Evolutionary conservation across 2,113 vertebrate species (phyloP), one percentile per base, ranked within the genome.

Genomic region (Machaerirhynchus nigripectus): DNA sequence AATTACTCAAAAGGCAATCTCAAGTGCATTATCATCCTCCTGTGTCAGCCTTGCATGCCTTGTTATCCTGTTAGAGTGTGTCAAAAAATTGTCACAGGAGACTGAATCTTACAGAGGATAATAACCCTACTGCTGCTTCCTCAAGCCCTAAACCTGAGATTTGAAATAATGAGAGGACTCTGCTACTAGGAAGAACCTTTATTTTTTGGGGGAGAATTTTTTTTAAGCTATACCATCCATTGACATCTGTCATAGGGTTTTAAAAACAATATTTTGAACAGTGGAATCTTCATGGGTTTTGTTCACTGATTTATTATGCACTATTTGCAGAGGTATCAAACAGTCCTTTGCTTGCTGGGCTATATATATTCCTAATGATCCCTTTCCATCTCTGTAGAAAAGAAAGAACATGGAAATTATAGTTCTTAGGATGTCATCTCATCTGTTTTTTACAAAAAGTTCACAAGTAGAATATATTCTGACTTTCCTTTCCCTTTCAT

Each of bases 51-150:
- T 87, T 84, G 77, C 68, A 83, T 60, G 96, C 95, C 95, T 98
- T 96, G 96, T 98, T 98, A 97, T 96, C 95, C 90, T 96, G 87
- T 96, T 44, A 33, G 90, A 97, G 93, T 97, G 97, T 97, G 97
- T 98, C 97, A 98, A 96, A 97, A 96, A 97, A 84, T 87, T 96
- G 96, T 98, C 97, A 97, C 83, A 90, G 71, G 83, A 97, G 79
- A 97, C 79, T 91, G 79, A 55, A 15, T 97, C 91, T 96, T 93
- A 90, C 68, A 87, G 92, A 96, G 84, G 80, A 98, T 97, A 98
- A 98, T 97, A 98, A 97, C 75, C 87, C 88, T 65, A 55, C 70
- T 95, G 84, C 95, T 94, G 82, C 84, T 95, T 76, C 84, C 92
- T 70, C 87, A 77, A 94, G 82, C 56, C 94, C 97, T 53, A 96